Evolutionary conservation across 2,888 invertebrate species (phyloP), one percentile per base, ranked within the genome.

Genomic region (Coecobrya sp.): DNA sequence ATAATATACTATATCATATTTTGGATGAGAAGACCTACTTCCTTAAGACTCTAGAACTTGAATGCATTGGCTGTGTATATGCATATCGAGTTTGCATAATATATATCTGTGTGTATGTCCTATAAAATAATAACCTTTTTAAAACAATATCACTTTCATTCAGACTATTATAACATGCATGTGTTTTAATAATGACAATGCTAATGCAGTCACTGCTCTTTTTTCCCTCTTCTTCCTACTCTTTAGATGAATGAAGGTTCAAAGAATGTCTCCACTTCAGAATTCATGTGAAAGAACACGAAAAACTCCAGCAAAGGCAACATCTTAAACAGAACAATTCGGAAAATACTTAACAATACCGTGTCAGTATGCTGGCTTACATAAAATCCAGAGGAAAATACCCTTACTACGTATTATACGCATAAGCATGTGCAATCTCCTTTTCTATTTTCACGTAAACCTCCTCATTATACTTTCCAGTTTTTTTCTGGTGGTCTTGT

Each of bases 281-380:
- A 49, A 45, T 76, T 16, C 36, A 16, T 49, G 16, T 76, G 45
- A 45, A 45, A 42, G 70, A 73, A 42, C 42, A 0, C 2, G 27
- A 42, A 42, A n/a, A n/a, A 45, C 10, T 79, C 52, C n/a, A 55
- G 52, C 49, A 25, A 79, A 52, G 30, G 79, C 52, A 79, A 79
- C 79, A 79, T 79, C 79, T 27, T 79, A 25, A 42, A 73, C 19
- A 73, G 30, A n/a, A 19, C 42, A 73, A 4, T 73, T 42, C 42
- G 27, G 52, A 79, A 79, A 79, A 79, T 22, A 52, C 79, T 79
- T 55, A 52, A 79, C 52, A 79, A 27, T 79, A 25, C 27, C 79
- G 55, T 52, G 79, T 79, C 79, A 79, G 79, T 55, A 55, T 49
- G 70, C 42, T 42, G 36, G 36, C 19, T 73, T 36, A 30, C 52